Percentiles rank a stretch among this genome's conserved stretches.
Evolutionary conservation across 1,140 invertebrate genomes (phyloP).

Genomic region (Lethrus apterus): DNA sequence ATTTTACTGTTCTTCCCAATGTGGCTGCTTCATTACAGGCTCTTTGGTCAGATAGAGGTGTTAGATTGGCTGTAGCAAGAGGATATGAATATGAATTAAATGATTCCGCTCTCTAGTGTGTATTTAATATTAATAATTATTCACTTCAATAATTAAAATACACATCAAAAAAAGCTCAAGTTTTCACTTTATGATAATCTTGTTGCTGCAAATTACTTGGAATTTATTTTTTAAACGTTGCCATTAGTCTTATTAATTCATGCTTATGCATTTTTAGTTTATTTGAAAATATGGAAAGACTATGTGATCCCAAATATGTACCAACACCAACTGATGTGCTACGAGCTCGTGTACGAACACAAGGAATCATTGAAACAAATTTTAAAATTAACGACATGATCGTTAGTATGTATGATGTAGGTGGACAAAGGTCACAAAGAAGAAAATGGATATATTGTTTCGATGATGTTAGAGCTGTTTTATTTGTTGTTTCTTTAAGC

Average conservation of each 20-base stretch:
- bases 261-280: conserved; percentile 42
- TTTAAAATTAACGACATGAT: conserved; percentile 63
- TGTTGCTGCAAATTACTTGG: too few relatives aligned
- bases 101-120: conserved; percentile 67
- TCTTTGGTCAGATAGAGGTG: conserved; percentile 53
- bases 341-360: conserved; percentile 63
- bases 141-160: too few relatives aligned
- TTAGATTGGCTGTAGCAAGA: conserved; percentile 53
- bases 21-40: conserved; percentile 46
- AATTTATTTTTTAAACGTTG: not conserved
- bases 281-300: conserved; percentile 62
- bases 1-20: conserved; percentile 43
- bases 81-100: conserved; percentile 69
- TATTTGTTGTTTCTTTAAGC: conserved; percentile 61
- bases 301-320: conserved; percentile 57
- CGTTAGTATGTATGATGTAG: conserved; percentile 57
- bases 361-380: conserved; percentile 69
- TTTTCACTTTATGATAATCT: too few relatives aligned
- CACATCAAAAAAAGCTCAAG: too few relatives aligned
- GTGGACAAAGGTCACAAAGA: conserved; percentile 64
- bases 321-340: conserved; percentile 67
- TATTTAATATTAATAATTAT: conserved; percentile 27
- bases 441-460: conserved; percentile 72
- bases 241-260: not conserved
- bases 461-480: conserved; percentile 56